Evolutionary conservation across 2,888 invertebrate species (phyloP), one percentile per base, ranked within the genome.

Genomic region (Scaptomyza reducta): DNA sequence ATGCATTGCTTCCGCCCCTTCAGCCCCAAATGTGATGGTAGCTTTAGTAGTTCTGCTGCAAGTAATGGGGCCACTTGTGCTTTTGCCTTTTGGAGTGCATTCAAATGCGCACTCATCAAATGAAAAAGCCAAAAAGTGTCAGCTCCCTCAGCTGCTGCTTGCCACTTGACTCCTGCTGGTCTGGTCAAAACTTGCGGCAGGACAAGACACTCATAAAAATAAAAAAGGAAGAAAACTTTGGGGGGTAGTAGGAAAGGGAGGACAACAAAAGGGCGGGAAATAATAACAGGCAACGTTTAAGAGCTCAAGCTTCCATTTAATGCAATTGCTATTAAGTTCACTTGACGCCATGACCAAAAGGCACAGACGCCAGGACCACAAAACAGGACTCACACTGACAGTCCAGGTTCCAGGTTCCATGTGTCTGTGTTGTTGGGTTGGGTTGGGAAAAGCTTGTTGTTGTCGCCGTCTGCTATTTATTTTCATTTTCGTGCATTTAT

Each of bases 401-500:
- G 51, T 38, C 51, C 40, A n/a, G n/a, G 53, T 57, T 54, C n/a
- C 67, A 49, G n/a, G 47, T 61, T n/a, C 31, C n/a, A n/a, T 31
- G 27, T 31, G 46, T n/a, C n/a, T n/a, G n/a, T n/a, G n/a, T n/a
- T 6, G 35, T 35, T n/a, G 10, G 10, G 31, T 31, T 31, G 31
- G 3, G 35, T 38, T 9, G 14, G 22, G 5, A 22, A 22, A 22
- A 22, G 22, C 22, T 38, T 14, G 59, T 72, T 55, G 56, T 14
- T n/a, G 62, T 72, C 56, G 58, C 82, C 83, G 68, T 71, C 83
- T 87, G 87, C 86, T 87, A 79, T 83, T 82, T 86, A 87, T 87
- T 85, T 83, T 82, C 86, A 87, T 87, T 83, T 85, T 82, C 86
- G 72, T 79, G 66, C 82, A 87, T 87, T 83, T 87, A 87, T 87